These are phyloP conservation scores for Manis pentadactyla DNA, from an alignment of 2,797 vertebrate species.

Conservation along the genomic window DNA sequence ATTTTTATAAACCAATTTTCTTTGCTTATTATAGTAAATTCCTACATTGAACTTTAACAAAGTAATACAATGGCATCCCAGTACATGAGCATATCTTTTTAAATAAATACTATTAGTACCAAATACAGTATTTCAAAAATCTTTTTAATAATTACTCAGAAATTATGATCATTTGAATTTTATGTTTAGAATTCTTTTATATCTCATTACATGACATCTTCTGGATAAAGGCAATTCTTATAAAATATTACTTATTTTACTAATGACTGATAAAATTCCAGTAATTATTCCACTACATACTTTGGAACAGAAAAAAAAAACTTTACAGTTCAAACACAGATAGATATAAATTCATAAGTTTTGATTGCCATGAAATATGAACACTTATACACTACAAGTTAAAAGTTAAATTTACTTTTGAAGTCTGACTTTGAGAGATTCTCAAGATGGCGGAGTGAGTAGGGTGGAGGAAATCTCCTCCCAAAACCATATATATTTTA, in stretches of 20 bases:
- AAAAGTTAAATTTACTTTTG: conserved; percentile 43
- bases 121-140: conserved; percentile 52
- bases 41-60: not conserved
- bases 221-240: conserved; percentile 37
- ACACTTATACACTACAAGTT: conserved; percentile 28
- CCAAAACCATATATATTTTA: too few relatives aligned
- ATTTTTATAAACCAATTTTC: conserved; percentile 12
- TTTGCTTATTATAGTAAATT: conserved; percentile 26
- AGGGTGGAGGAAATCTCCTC: too few relatives aligned
- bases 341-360: conserved; percentile 12
- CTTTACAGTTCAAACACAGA: not conserved
- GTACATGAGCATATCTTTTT: not conserved
- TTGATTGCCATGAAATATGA: conserved; percentile 12
- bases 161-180: conserved; percentile 34
- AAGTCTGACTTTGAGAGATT: not conserved
- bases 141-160: conserved; percentile 16
- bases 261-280: not conserved
- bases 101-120: conserved; percentile 22
- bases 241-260: conserved; percentile 27
- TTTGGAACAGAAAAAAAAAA: conserved; percentile 49
- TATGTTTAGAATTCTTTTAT: conserved; percentile 44
- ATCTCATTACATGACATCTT: conserved; percentile 41
- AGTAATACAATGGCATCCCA: not conserved
- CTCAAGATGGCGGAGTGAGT: too few relatives aligned
- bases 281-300: not conserved